A percentile compares a stretch with the other conserved stretches of the same genome.
Evolutionary conservation across 2,797 vertebrate species (phyloP).

Genomic region (Gallinago nigripennis): DNA sequence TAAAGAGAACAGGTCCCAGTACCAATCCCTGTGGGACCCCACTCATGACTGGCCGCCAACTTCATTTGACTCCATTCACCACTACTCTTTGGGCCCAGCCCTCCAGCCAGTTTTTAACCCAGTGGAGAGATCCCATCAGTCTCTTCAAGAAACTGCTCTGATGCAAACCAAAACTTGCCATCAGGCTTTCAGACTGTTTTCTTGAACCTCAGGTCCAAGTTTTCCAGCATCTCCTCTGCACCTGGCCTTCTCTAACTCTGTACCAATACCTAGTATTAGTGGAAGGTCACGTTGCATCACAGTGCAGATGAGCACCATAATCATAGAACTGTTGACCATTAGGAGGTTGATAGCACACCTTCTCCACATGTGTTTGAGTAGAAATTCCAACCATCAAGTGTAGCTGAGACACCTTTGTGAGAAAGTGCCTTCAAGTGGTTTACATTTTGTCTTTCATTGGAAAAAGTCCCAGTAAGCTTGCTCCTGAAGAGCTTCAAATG

Average conservation of each 20-base stretch:
- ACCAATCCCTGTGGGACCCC: too few relatives aligned
- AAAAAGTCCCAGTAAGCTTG: background rate
- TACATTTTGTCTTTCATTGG: background rate
- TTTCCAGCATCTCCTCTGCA: background rate
- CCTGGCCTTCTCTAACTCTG: background rate
- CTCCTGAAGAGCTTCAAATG: background rate
- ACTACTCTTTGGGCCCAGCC: too few relatives aligned
- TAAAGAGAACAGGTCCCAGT: too few relatives aligned
- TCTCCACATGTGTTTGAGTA: background rate
- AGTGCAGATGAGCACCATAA: background rate
- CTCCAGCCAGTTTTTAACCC: too few relatives aligned
- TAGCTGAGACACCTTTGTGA: background rate
- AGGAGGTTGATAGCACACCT: background rate
- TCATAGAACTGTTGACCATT: background rate
- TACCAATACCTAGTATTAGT: background rate
- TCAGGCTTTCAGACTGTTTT: background rate
- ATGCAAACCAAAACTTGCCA: background rate
- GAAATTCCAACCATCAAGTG: background rate
- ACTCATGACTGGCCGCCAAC: too few relatives aligned
- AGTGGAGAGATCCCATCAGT: background rate
- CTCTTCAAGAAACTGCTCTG: background rate
- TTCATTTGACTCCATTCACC: too few relatives aligned
- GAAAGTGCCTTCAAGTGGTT: background rate
- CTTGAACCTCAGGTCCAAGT: background rate
- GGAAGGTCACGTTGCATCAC: background rate